Conservation (phyloP, 1,140 invertebrate species). For the Copidosoma floridanum region DNA sequence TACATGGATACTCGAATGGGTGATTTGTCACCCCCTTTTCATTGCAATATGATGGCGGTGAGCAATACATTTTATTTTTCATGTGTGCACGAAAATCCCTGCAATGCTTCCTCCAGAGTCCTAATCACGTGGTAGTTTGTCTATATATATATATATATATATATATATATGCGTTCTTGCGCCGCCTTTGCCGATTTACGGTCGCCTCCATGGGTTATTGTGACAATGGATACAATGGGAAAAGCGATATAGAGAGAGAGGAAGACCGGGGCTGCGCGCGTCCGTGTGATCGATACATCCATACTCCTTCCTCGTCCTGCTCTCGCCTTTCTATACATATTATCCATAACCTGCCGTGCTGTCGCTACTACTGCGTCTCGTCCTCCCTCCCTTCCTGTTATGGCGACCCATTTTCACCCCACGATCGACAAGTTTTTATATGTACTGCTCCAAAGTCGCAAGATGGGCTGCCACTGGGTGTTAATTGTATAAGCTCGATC, state of each 20-base stretch:
- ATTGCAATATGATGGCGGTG: too few species aligned
- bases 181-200: constrained; percentile 45
- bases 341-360: too few species aligned
- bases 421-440: constrained; percentile 18
- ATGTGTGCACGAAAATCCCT: too few species aligned
- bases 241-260: neutral
- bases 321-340: neutral
- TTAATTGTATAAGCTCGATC: too few species aligned
- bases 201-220: constrained; percentile 45
- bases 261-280: neutral
- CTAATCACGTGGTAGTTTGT: too few species aligned
- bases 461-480: too few species aligned
- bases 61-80: too few species aligned
- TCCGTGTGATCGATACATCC: constrained; percentile 9
- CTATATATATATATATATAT: too few species aligned
- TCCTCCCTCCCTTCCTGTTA: constrained; percentile 10
- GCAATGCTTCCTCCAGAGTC: too few species aligned
- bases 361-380: neutral
- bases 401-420: constrained; percentile 16
- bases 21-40: too few species aligned
- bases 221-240: constrained; percentile 44
- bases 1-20: too few species aligned
- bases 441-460: too few species aligned
- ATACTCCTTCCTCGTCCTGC: neutral
- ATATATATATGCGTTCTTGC: constrained; percentile 48